Percentiles rank a stretch among this genome's conserved stretches.
Conservation (phyloP, 2,113 vertebrate species). For the Synchiropus splendidus region DNA sequence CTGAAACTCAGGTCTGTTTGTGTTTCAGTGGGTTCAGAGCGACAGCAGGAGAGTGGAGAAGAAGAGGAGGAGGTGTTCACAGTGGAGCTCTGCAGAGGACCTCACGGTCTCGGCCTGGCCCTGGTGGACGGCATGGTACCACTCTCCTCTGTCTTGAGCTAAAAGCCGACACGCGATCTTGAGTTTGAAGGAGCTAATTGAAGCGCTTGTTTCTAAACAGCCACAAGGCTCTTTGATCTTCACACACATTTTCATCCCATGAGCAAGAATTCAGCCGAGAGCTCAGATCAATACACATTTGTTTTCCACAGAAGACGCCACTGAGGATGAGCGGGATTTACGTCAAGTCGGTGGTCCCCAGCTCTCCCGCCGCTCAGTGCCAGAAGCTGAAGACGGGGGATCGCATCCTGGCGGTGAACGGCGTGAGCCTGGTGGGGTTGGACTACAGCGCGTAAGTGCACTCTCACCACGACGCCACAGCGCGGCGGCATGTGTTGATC, state of each 20-base stretch:
- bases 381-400: conserved; percentile 59
- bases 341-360: conserved; percentile 67
- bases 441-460: conserved; percentile 61
- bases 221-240: too few relatives aligned
- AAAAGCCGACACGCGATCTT: too few relatives aligned
- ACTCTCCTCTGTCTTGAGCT: too few relatives aligned
- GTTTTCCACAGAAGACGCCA: conserved; percentile 55
- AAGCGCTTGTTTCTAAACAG: too few relatives aligned
- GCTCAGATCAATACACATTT: not conserved
- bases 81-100: conserved; percentile 63
- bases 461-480: not conserved
- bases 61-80: conserved; percentile 63
- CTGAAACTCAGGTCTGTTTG: not conserved
- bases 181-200: too few relatives aligned
- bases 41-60: conserved; percentile 21
- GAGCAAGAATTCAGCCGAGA: not conserved
- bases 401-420: conserved; percentile 71
- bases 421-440: conserved; percentile 66
- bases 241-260: too few relatives aligned
- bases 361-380: conserved; percentile 62
- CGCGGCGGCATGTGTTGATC: not conserved
- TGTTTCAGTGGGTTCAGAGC: not conserved
- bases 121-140: conserved; percentile 68
- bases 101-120: conserved; percentile 67
- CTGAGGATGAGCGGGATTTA: conserved; percentile 67